Evolutionary conservation across 64 coral and sea anemone species (phyloP).

Genomic region (Astreopora myriophthalma): DNA sequence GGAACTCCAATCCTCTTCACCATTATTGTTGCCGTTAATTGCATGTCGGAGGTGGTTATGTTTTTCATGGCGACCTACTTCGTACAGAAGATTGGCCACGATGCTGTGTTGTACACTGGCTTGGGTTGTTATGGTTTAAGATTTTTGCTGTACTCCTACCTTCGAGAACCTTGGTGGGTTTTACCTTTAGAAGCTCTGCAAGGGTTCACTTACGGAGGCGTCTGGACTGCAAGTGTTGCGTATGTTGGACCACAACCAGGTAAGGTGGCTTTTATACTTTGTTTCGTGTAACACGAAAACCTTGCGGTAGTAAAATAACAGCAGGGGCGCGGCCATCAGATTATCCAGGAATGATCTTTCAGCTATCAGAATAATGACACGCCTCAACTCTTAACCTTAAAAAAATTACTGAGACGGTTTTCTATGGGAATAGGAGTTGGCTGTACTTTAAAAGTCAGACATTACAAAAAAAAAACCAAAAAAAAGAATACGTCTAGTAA

Average conservation of each 20-base stretch:
- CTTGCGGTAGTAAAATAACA: no score
- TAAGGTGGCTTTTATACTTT: not conserved
- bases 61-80: slow-evolving; percentile 88
- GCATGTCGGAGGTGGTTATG: slow-evolving; percentile 83
- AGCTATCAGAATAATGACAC: no score
- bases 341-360: not conserved
- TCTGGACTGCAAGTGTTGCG: slow-evolving; percentile 90
- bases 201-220: slow-evolving; percentile 83
- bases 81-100: slow-evolving; percentile 77
- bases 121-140: slow-evolving; percentile 80
- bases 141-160: slow-evolving; percentile 85
- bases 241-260: slow-evolving; percentile 82
- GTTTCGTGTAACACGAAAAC: no score
- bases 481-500: no score
- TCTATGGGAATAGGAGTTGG: no score
- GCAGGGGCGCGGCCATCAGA: no score
- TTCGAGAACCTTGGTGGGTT: slow-evolving; percentile 80
- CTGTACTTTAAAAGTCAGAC: no score
- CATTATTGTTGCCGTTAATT: slow-evolving; percentile 71
- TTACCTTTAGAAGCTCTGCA: slow-evolving; percentile 82
- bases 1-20: slow-evolving; percentile 89
- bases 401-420: no score
- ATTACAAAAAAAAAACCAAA: no score
- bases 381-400: no score
- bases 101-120: slow-evolving; percentile 77